phyloP scores from a whole-genome alignment of 2,888 invertebrate genomes.

The Colletes collaris region DNA sequence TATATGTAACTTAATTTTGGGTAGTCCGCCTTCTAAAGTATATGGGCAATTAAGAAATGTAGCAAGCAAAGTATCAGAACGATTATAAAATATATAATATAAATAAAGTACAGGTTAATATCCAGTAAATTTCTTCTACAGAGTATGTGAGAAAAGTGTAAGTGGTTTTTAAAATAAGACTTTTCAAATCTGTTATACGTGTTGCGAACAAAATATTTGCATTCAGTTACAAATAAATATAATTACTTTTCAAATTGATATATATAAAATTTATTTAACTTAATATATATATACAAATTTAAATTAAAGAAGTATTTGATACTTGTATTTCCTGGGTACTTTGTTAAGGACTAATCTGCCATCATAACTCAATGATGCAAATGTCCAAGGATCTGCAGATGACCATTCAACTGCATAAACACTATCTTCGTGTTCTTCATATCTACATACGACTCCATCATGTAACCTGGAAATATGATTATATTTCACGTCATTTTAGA shows the following conservation, averaged over 20 bases:
- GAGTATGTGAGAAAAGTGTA: neutral
- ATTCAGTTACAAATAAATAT: conserved; percentile 42
- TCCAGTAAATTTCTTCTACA: too few relatives aligned
- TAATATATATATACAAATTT: conserved; percentile 1
- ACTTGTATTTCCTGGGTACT: conserved; percentile 97
- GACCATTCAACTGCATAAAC: conserved; percentile 99
- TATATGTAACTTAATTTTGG: conserved; percentile 97
- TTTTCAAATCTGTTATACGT: conserved; percentile 9
- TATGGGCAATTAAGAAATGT: conserved; percentile 96
- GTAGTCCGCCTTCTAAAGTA: conserved; percentile 98
- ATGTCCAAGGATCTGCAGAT: conserved; percentile 98
- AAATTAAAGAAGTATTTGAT: conserved; percentile 91
- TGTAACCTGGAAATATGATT: conserved; percentile 84
- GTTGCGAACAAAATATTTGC: conserved; percentile 9
- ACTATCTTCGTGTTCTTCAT: conserved; percentile 98
- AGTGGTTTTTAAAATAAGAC: neutral
- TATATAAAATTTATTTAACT: conserved; percentile 35
- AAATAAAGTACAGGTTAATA: conserved; percentile 31
- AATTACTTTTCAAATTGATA: conserved; percentile 55
- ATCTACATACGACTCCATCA: conserved; percentile 95
- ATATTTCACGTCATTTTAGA: neutral
- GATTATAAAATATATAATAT: conserved; percentile 86
- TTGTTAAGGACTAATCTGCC: conserved; percentile 96
- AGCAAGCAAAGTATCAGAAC: conserved; percentile 92
- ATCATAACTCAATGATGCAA: conserved; percentile 99